Evolutionary conservation across 2,888 invertebrate species (phyloP), one percentile per base, ranked within the genome.

Genomic region (Chaetogeoica ovagalla): DNA sequence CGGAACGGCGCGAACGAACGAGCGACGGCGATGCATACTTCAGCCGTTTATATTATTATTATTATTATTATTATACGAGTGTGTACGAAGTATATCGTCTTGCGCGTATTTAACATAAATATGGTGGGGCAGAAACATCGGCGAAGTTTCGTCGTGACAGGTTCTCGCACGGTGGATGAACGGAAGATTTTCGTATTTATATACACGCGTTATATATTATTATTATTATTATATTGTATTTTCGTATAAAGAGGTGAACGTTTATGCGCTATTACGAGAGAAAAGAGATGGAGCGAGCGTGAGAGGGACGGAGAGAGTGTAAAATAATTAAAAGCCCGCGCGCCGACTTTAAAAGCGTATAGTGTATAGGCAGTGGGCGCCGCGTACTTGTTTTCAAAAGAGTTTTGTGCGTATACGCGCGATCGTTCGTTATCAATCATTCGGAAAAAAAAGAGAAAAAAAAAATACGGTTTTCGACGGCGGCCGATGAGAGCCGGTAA

Each of bases 401-500:
- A 71, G 79, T 79, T 79, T 71, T 55, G 63, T 59, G n/a, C n/a
- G n/a, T n/a, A n/a, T n/a, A 63, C 43, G n/a, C 69, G 77, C 69
- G 77, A 70, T 77, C 77, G 65, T 76, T 76, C 59, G 75, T 79
- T 79, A 79, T 79, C 79, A 79, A 79, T 79, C 79, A 79, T 79
- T 79, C 71, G 71, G n/a, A n/a, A n/a, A n/a, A n/a, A n/a, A n/a
- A n/a, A n/a, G n/a, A n/a, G n/a, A n/a, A n/a, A n/a, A n/a, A n/a
- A n/a, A 79, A 79, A 79, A 30, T 71, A 79, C 79, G 55, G 76
- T 39, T 23, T 21, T 21, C 17, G 30, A 3, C n/a, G 23, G 30
- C 30, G 30, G 4, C 30, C 30, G 4, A n/a, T n/a, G n/a, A n/a
- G n/a, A 30, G 30, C 30, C 1, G 30, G 30, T 30, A 30, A 30